Evolutionary conservation across 2,888 invertebrate species (phyloP), one percentile per base, ranked within the genome.

Genomic region (Caenorhabditis uteleia): DNA sequence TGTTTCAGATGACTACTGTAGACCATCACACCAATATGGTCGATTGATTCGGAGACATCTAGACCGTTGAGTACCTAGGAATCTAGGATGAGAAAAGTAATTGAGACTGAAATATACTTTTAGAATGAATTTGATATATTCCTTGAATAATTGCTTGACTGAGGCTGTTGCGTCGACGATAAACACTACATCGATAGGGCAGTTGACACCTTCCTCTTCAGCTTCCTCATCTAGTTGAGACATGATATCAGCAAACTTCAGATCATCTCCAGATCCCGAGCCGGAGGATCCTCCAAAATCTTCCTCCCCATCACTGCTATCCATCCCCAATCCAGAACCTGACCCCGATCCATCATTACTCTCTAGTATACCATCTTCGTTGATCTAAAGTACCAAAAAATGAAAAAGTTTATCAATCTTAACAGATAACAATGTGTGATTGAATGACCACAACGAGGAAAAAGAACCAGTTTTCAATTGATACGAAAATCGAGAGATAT

Each of bases 121-220:
- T 16, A 45, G 39, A 8, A 70, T 25, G 23, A 43, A 70, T 0
- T 31, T 42, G 7, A 67, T 58, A 29, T 55, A 58, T 7, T 55
- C 20, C 6, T 68, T 58, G 33, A 58, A 70, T 1, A 70, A 36
- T 10, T 44, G 39, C 3, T 36, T 42, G 4, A 70, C 61, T 1
- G 70, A 70, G 12, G 61, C 50, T 6, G 70, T 68, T 4, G 68
- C 67, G 34, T 70, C 70, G 23, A 70, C 39, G 2, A 70, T 25
- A 25, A 70, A 70, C 0, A 70, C 39, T 12, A 57, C 23, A 42
- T 70, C 70, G 2, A 48, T 25, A 1, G 64, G 58, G 31, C 70
- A 70, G 18, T 46, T 26, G 2, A 60, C 39, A 20, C 66, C 66
- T 5, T 40, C 38, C 16, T 8, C 21, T 5, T 7, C 40, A 2